Conservation (phyloP, 2,113 vertebrate species). For the Vulpes vulpes region DNA sequence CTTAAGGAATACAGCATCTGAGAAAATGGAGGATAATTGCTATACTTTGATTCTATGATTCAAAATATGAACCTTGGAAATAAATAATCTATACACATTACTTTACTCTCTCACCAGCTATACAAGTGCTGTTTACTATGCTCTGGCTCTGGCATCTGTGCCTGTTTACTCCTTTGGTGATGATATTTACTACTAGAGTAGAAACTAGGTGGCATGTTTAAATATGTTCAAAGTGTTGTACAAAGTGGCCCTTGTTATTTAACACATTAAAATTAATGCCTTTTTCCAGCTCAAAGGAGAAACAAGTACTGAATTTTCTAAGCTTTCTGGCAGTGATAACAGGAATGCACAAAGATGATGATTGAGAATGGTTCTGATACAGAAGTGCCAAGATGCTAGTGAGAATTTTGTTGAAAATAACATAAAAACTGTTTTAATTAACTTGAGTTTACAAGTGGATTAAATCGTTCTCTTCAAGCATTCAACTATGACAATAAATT, state of each 20-base stretch:
- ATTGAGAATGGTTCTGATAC: not conserved
- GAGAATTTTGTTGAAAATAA: slow-evolving; percentile 56
- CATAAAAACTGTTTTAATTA: slow-evolving; percentile 70
- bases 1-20: not conserved
- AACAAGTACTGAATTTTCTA: slow-evolving; percentile 34
- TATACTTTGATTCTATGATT: not conserved
- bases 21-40: not conserved
- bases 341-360: not conserved
- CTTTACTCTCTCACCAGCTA: not conserved
- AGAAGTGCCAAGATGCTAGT: not conserved
- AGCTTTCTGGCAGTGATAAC: slow-evolving; percentile 14
- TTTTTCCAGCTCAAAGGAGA: slow-evolving; percentile 60
- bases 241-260: slow-evolving; percentile 18
- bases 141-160: not conserved
- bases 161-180: not conserved
- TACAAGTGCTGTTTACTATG: accelerated
- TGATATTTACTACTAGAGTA: not conserved
- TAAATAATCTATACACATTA: not conserved
- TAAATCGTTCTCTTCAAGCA: slow-evolving; percentile 57
- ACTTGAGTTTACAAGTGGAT: slow-evolving; percentile 40
- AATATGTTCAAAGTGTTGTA: not conserved
- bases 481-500: slow-evolving; percentile 59
- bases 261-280: not conserved
- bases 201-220: not conserved
- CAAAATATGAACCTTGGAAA: not conserved